Evolutionary conservation across 2,113 vertebrate genomes (phyloP).

Genomic region (Fregata magnificens): DNA sequence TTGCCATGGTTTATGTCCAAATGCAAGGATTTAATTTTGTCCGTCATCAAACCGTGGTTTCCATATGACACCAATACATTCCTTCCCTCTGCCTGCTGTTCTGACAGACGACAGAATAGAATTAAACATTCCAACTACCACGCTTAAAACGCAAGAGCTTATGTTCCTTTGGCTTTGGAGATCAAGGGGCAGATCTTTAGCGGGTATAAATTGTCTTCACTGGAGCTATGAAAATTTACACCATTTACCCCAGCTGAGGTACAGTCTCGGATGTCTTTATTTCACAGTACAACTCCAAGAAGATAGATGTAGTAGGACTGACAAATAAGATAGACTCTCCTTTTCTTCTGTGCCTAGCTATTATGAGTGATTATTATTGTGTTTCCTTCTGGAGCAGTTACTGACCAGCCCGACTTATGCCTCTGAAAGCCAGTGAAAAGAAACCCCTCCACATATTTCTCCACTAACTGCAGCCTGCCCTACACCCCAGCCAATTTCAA

Average conservation of each 20-base stretch:
- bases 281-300: background rate
- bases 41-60: conserved; percentile 45
- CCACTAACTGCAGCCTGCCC: background rate
- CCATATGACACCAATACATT: conserved; percentile 61
- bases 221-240: background rate
- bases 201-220: background rate
- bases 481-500: background rate
- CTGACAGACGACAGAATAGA: conserved; percentile 56
- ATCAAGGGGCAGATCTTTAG: conserved; percentile 35
- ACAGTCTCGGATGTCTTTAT: background rate
- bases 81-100: conserved; percentile 57
- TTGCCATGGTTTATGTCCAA: conserved; percentile 68
- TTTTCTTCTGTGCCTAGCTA: background rate
- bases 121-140: conserved; percentile 30
- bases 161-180: conserved; percentile 37
- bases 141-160: conserved; percentile 1
- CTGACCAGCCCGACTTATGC: background rate
- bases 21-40: conserved; percentile 66
- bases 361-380: background rate
- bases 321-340: background rate
- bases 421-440: background rate
- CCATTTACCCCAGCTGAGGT: background rate
- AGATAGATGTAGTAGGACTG: background rate
- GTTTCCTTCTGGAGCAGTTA: background rate
- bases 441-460: background rate